phyloP scores from a whole-genome alignment of 2,113 vertebrate species.

The Ondatra zibethicus region DNA sequence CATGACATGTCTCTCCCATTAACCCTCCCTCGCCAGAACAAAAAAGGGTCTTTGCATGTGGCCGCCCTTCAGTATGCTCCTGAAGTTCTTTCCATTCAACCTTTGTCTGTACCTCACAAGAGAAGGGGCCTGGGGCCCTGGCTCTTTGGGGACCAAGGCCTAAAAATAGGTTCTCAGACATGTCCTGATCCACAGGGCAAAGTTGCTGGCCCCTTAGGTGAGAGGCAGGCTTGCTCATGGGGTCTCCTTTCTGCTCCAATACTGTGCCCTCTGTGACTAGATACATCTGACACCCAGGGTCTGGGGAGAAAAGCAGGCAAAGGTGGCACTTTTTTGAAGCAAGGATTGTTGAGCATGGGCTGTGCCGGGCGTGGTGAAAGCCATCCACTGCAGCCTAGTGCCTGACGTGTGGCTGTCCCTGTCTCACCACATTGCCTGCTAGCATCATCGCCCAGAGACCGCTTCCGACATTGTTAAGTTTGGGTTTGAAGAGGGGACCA shows the following conservation, averaged over 20 bases:
- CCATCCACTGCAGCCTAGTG: background rate
- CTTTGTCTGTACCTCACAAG: slow-evolving; percentile 58
- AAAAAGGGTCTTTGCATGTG: slow-evolving; percentile 56
- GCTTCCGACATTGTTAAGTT: background rate
- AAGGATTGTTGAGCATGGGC: background rate
- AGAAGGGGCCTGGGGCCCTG: background rate
- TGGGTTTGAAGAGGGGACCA: background rate
- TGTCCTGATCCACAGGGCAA: fast-evolving
- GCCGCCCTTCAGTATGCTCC: background rate
- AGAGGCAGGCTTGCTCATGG: background rate
- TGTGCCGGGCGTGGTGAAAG: background rate
- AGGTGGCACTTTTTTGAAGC: background rate
- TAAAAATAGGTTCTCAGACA: background rate
- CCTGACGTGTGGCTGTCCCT: background rate
- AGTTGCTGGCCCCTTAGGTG: background rate
- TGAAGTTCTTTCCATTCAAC: background rate
- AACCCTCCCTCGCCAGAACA: slow-evolving; percentile 40
- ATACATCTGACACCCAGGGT: too few species aligned
- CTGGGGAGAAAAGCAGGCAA: too few species aligned
- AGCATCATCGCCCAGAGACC: background rate
- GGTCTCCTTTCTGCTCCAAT: background rate
- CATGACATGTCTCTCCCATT: slow-evolving; percentile 59
- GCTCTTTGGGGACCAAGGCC: background rate
- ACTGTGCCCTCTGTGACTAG: background rate
- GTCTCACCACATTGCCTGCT: fast-evolving